Percentiles rank a stretch among this genome's conserved stretches.
Conservation (phyloP, 2,113 vertebrate genomes). For the pig (Sus scrofa) region DNA sequence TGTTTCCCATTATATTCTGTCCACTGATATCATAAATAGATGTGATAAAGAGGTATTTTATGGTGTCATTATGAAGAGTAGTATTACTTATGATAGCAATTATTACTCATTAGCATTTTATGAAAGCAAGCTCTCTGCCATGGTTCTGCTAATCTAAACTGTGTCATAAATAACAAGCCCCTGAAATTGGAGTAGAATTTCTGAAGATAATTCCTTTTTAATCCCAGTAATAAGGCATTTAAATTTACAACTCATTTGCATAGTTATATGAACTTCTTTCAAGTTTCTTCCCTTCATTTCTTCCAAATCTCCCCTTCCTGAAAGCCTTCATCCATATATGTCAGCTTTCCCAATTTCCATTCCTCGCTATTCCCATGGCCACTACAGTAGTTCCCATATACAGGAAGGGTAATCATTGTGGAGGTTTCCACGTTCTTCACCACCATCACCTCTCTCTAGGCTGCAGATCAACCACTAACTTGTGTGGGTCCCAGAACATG, state of each 20-base stretch:
- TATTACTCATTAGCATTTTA: slow-evolving; percentile 65
- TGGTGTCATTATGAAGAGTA: not conserved
- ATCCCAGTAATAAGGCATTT: not conserved
- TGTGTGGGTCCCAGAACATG: not conserved
- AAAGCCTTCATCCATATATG: not conserved
- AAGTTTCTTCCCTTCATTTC: not conserved
- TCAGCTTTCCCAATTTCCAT: not conserved
- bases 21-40: not conserved
- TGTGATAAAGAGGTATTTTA: slow-evolving; percentile 22
- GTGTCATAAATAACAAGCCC: not conserved
- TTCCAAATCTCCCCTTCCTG: not conserved
- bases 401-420: not conserved
- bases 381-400: not conserved
- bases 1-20: not conserved
- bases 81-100: slow-evolving; percentile 41
- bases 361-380: not conserved
- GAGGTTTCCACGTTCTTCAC: not conserved
- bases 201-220: slow-evolving; percentile 50
- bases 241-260: not conserved
- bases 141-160: not conserved
- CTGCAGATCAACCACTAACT: not conserved
- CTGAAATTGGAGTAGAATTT: not conserved
- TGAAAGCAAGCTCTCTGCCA: slow-evolving; percentile 12
- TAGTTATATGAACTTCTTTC: not conserved
- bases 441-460: not conserved